Conservation (phyloP, 2,888 invertebrate species). For the Ochropleura plecta region DNA sequence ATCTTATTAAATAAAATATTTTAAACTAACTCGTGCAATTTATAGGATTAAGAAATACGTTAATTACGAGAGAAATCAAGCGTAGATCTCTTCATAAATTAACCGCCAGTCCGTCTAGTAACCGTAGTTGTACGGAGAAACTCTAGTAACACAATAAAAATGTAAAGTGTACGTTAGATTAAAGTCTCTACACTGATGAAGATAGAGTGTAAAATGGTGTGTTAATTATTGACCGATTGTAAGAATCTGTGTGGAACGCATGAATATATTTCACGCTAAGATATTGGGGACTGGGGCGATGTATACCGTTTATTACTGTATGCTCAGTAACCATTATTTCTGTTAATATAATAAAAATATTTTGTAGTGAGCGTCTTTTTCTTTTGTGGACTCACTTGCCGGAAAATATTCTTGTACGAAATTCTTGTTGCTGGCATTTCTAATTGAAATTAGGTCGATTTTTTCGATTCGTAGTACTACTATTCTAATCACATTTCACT, state of each 20-base stretch:
- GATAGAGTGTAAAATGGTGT: conserved; percentile 55
- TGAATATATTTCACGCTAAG: conserved; percentile 75
- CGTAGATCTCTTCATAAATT: conserved; percentile 52
- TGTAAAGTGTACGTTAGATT: conserved; percentile 1
- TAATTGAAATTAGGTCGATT: conserved; percentile 36
- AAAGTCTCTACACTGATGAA: conserved; percentile 4
- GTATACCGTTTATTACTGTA: conserved; percentile 75
- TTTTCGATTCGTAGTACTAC: too few relatives aligned
- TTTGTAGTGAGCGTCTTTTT: conserved; percentile 52
- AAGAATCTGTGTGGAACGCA: conserved; percentile 59
- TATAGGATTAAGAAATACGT: conserved; percentile 28
- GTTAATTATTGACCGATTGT: conserved; percentile 55
- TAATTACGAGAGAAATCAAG: conserved; percentile 48
- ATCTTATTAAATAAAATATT: background rate
- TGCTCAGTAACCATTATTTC: conserved; percentile 70
- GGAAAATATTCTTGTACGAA: conserved; percentile 35
- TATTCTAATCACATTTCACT: background rate
- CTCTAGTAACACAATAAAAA: conserved; percentile 42
- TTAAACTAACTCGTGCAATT: background rate
- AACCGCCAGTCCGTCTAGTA: conserved; percentile 30
- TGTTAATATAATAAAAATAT: conserved; percentile 63
- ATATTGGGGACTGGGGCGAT: conserved; percentile 71
- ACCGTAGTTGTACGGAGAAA: conserved; percentile 51
- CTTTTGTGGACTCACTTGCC: conserved; percentile 31
- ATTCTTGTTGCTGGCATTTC: background rate